These are phyloP conservation scores for Eubasilissa splendida DNA, from an alignment of 2,888 invertebrate genomes.

Conservation along the genomic window DNA sequence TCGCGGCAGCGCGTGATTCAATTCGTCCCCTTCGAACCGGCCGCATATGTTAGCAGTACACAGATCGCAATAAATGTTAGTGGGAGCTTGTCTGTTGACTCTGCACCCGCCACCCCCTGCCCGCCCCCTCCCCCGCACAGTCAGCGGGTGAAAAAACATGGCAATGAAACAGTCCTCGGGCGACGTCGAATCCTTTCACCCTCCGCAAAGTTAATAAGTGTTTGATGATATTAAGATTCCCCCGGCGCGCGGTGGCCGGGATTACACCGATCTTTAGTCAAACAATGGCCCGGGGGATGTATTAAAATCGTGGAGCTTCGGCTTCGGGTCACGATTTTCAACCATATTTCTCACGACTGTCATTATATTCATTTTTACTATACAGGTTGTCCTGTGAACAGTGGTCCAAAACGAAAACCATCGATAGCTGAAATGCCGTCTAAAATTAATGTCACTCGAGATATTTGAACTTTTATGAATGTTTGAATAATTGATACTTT, in stretches of 20 bases:
- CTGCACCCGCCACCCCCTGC: neutral
- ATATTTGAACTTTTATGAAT: too few relatives aligned
- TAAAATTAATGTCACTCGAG: neutral
- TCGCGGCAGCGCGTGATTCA: too few relatives aligned
- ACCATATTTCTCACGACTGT: neutral
- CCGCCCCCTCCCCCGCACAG: neutral
- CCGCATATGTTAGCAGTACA: conserved; percentile 17
- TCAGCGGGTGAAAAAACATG: neutral
- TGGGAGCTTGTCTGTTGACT: conserved; percentile 2
- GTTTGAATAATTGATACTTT: too few relatives aligned
- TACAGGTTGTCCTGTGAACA: neutral
- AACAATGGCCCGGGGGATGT: conserved; percentile 28
- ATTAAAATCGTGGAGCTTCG: conserved; percentile 8
- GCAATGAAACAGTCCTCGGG: too few relatives aligned
- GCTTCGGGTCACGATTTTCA: neutral
- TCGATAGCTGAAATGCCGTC: neutral
- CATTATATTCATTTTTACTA: neutral
- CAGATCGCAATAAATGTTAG: neutral
- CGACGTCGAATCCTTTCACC: neutral
- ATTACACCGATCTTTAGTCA: conserved; percentile 36
- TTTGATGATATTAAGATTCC: conserved; percentile 34
- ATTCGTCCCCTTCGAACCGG: neutral
- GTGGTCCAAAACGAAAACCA: neutral
- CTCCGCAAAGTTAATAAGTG: conserved; percentile 29
- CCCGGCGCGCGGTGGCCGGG: neutral